Conservation (phyloP, 2,797 vertebrate genomes). For the Silurus lanzhouensis region DNA sequence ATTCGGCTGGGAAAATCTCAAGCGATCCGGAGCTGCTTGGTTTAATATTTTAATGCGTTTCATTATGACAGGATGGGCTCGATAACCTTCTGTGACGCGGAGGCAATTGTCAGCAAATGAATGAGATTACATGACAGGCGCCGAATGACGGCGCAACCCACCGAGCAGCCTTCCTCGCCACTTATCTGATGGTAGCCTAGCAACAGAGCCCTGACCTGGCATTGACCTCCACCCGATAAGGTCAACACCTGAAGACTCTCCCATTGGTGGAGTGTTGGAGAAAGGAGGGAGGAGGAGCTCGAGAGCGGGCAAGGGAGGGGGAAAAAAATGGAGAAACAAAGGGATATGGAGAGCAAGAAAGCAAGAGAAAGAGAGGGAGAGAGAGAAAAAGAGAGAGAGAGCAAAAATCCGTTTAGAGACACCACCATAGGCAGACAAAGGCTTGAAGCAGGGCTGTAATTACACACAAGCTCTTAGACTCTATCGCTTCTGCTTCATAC, state of each 20-base stretch:
- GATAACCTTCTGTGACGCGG: constrained; percentile 81
- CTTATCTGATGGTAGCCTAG: constrained; percentile 85
- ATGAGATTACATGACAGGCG: constrained; percentile 82
- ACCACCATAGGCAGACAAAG: constrained; percentile 61
- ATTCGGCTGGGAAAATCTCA: constrained; percentile 55
- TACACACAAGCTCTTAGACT: constrained; percentile 28
- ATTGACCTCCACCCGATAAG: constrained; percentile 84
- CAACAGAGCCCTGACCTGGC: constrained; percentile 84
- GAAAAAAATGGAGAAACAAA: constrained; percentile 45
- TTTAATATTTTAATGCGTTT: constrained; percentile 85
- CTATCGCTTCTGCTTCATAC: not conserved
- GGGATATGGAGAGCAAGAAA: constrained; percentile 56
- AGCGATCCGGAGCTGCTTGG: constrained; percentile 67
- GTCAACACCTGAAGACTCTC: constrained; percentile 84
- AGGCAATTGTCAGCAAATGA: constrained; percentile 82
- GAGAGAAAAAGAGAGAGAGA: constrained; percentile 51
- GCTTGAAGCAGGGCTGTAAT: constrained; percentile 47
- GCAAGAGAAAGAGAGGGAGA: constrained; percentile 57
- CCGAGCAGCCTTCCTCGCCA: constrained; percentile 70
- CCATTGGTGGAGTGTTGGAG: constrained; percentile 75
- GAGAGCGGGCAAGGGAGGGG: constrained; percentile 54
- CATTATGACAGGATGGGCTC: constrained; percentile 78
- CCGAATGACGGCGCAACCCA: constrained; percentile 76
- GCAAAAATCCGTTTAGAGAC: constrained; percentile 52
- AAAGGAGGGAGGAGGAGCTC: constrained; percentile 70